These are phyloP conservation scores for Callyntrura sp. DNA, from an alignment of 2,888 invertebrate species.

Conservation along the genomic window DNA sequence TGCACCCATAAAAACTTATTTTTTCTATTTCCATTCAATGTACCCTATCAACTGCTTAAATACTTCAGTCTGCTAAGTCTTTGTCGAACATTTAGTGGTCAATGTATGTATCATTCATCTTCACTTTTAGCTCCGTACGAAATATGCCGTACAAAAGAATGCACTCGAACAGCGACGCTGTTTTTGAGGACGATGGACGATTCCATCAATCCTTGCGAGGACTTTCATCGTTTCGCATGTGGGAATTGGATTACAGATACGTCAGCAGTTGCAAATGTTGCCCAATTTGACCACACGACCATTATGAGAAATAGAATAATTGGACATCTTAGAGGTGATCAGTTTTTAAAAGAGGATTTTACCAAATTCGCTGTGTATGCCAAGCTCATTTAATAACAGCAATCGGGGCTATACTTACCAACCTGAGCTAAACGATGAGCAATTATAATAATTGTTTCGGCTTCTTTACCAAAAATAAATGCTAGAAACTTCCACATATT, in stretches of 20 bases:
- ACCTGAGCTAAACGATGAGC: too few species aligned
- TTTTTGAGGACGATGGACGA: constrained; percentile 83
- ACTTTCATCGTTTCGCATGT: constrained; percentile 79
- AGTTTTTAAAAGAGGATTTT: too few species aligned
- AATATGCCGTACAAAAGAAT: constrained; percentile 80
- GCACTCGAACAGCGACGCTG: constrained; percentile 82
- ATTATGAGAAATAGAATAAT: constrained; percentile 83
- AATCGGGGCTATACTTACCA: too few species aligned
- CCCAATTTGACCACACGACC: constrained; percentile 83
- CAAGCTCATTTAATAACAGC: too few species aligned
- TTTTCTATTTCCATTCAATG: too few species aligned
- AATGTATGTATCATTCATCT: too few species aligned
- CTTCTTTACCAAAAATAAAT: too few species aligned
- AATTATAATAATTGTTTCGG: too few species aligned
- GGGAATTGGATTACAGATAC: constrained; percentile 83
- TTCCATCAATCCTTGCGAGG: constrained; percentile 76
- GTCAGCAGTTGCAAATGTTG: constrained; percentile 79
- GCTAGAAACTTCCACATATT: too few species aligned
- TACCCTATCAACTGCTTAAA: too few species aligned
- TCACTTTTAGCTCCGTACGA: constrained; percentile 80
- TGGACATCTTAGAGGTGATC: constrained; percentile 80
- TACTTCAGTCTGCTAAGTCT: neutral
- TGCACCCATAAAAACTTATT: too few species aligned
- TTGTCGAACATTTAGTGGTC: neutral
- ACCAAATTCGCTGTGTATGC: too few species aligned